These are phyloP conservation scores for Scolanthus callimorphus DNA, from an alignment of 92 coral and sea anemone genomes.

Conservation along the genomic window DNA sequence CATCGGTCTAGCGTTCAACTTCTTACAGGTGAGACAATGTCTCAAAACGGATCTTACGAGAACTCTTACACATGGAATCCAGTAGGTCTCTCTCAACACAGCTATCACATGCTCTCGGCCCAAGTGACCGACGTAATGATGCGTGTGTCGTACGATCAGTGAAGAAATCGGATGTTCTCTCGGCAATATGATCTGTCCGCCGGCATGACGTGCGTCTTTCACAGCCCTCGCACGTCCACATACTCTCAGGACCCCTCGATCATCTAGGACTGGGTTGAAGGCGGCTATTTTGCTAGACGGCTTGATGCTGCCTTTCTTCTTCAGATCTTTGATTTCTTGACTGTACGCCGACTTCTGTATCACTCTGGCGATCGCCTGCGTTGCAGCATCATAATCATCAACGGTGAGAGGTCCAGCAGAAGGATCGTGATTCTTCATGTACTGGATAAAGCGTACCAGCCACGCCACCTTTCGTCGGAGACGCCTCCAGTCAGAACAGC, in stretches of 20 bases:
- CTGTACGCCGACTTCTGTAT: slow-evolving; percentile 39
- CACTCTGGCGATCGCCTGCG: slow-evolving; percentile 27
- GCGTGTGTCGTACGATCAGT: slow-evolving; percentile 34
- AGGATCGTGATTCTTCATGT: slow-evolving; percentile 2
- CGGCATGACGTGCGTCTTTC: slow-evolving; percentile 15
- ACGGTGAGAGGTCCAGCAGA: slow-evolving; percentile 22
- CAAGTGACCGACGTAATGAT: slow-evolving; percentile 35
- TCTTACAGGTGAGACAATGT: no score
- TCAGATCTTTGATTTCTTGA: slow-evolving; percentile 30
- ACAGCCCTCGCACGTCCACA: no score
- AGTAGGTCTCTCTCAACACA: slow-evolving; percentile 42
- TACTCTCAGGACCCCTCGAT: slow-evolving; percentile 37
- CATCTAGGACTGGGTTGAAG: slow-evolving; percentile 46
- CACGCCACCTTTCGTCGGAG: slow-evolving; percentile 27
- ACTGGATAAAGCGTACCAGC: slow-evolving; percentile 18
- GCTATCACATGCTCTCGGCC: slow-evolving; percentile 58
- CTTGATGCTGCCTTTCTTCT: slow-evolving; percentile 12
- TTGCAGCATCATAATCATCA: slow-evolving; percentile 42
- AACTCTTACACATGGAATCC: slow-evolving; percentile 52
- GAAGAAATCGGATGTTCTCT: slow-evolving; percentile 34
- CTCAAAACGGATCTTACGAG: slow-evolving; percentile 24
- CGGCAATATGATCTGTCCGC: slow-evolving; percentile 36
- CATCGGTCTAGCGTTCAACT: no score
- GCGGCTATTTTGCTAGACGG: slow-evolving; percentile 48
- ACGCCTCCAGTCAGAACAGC: slow-evolving; percentile 33